Evolutionary conservation across 1,140 invertebrate genomes (phyloP).

Genomic region (Papilio xuthus): DNA sequence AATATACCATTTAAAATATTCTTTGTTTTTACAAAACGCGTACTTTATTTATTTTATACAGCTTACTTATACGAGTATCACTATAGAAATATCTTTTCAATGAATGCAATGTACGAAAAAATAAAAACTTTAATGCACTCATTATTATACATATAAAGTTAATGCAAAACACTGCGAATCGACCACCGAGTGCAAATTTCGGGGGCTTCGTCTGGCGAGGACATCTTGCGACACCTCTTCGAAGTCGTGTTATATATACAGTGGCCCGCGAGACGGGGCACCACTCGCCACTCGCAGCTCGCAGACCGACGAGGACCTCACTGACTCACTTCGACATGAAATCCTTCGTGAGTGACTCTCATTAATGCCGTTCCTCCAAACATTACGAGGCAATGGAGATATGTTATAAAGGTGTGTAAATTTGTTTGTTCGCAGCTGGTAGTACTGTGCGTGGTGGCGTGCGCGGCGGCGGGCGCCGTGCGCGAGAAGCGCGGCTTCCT

Average conservation of each 20-base stretch:
- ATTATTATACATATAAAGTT: not conserved
- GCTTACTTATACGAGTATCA: too few species aligned
- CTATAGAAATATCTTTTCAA: too few species aligned
- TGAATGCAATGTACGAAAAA: not conserved
- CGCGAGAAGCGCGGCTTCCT: conserved; percentile 54
- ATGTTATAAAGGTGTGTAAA: not conserved
- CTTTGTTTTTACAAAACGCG: too few species aligned
- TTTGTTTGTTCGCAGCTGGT: conserved; percentile 40
- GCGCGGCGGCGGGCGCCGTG: conserved; percentile 41
- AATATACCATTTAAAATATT: too few species aligned
- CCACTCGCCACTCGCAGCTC: not conserved
- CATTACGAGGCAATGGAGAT: not conserved
- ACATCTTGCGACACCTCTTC: not conserved
- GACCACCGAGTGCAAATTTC: not conserved
- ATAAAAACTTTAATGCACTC: not conserved
- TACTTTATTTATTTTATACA: not conserved
- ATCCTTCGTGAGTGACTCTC: not conserved
- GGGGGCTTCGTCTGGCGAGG: not conserved
- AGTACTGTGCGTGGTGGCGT: conserved; percentile 44
- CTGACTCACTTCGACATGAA: not conserved
- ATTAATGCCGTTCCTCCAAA: not conserved
- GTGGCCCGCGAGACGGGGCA: not conserved
- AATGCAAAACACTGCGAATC: not conserved
- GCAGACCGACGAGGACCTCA: not conserved
- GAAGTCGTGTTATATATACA: not conserved